phyloP scores from a whole-genome alignment of 2,888 invertebrate species.

The Patella depressa region DNA sequence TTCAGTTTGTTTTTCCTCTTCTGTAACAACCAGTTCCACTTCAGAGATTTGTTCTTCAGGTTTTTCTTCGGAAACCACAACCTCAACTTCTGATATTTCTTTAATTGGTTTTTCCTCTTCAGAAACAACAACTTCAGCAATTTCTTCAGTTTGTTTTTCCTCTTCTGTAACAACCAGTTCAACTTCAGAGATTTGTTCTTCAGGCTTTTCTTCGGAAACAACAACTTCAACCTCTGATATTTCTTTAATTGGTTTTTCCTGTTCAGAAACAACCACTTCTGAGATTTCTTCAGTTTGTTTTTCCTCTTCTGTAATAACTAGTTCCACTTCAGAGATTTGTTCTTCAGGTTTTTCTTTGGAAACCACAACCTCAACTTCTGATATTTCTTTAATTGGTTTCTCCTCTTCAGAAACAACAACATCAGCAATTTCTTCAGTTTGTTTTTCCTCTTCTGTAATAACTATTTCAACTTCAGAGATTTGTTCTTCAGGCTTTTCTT shows the following conservation, averaged over 20 bases:
- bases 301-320: constrained; percentile 32
- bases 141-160: constrained; percentile 63
- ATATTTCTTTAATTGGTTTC: background rate
- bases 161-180: background rate
- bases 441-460: background rate
- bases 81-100: background rate
- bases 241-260: constrained; percentile 18
- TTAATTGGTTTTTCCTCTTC: background rate
- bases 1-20: background rate
- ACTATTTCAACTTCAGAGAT: background rate
- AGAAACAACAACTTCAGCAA: constrained; percentile 47
- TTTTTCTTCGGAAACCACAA: constrained; percentile 13
- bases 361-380: background rate
- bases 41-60: background rate
- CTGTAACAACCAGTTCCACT: constrained; percentile 20
- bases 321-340: background rate
- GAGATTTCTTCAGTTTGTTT: constrained; percentile 7
- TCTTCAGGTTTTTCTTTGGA: background rate
- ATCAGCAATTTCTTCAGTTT: background rate
- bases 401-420: constrained; percentile 3
- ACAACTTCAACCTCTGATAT: constrained; percentile 11
- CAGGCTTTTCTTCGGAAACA: constrained; percentile 15
- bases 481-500: constrained; percentile 1
- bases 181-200: background rate
- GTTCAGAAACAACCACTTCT: constrained; percentile 15